phyloP scores from a whole-genome alignment of 2,113 vertebrate genomes.

The Micronycteris hirsuta region DNA sequence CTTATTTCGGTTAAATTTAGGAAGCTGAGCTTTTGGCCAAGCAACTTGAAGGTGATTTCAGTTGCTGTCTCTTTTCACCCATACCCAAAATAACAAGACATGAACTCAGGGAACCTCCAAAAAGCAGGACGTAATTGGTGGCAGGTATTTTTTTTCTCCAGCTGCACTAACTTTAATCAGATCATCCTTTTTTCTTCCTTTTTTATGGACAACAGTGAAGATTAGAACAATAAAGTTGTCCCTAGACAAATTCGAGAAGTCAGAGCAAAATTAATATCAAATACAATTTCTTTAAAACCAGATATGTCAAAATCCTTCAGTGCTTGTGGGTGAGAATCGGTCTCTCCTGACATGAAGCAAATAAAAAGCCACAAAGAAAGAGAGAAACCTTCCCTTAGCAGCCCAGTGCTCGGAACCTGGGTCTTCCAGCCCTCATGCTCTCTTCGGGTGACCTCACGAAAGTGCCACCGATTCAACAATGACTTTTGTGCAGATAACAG shows the following conservation, averaged over 20 bases:
- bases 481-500: not conserved
- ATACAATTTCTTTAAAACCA: not conserved
- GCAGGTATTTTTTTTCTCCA: not conserved
- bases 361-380: not conserved
- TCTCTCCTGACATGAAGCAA: not conserved
- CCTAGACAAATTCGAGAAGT: not conserved
- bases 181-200: not conserved
- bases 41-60: slow-evolving; percentile 30
- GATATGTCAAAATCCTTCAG: not conserved
- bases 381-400: too few relatives aligned
- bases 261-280: not conserved
- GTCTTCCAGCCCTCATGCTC: not conserved
- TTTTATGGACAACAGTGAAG: not conserved
- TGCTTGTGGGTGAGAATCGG: not conserved
- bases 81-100: not conserved
- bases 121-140: slow-evolving; percentile 9
- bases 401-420: not conserved
- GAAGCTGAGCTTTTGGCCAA: slow-evolving; percentile 62
- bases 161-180: not conserved
- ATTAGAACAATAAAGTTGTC: not conserved
- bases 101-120: not conserved
- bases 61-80: slow-evolving; percentile 38
- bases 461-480: not conserved
- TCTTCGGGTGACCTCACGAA: not conserved
- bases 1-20: slow-evolving; percentile 73